These are phyloP conservation scores for Patella pellucida DNA, from an alignment of 2,888 invertebrate genomes.

Conservation along the genomic window DNA sequence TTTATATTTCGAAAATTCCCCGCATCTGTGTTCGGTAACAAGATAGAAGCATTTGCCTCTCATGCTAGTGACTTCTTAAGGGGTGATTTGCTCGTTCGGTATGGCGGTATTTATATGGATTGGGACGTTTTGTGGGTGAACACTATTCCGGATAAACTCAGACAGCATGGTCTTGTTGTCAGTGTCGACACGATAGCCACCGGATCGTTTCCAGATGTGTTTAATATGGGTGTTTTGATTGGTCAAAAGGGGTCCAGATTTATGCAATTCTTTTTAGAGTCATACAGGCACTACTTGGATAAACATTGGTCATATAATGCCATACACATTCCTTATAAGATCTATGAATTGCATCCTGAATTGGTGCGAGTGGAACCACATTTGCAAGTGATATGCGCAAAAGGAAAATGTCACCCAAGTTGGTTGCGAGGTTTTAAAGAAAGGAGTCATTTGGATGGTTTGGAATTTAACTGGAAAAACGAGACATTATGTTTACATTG, in stretches of 20 bases:
- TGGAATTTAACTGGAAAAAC: constrained; percentile 50
- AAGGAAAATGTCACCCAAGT: constrained; percentile 52
- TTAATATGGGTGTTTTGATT: constrained; percentile 47
- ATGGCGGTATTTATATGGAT: constrained; percentile 61
- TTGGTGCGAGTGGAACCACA: constrained; percentile 49
- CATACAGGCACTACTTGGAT: constrained; percentile 37
- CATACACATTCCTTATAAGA: constrained; percentile 42
- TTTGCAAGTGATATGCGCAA: constrained; percentile 55
- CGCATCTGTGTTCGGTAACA: constrained; percentile 41
- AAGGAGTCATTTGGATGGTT: constrained; percentile 43
- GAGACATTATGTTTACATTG: constrained; percentile 59
- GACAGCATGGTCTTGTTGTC: constrained; percentile 51
- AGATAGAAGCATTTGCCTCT: constrained; percentile 42
- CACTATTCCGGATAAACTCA: constrained; percentile 37
- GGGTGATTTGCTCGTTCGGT: constrained; percentile 55
- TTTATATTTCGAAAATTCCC: constrained; percentile 41
- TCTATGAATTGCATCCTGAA: constrained; percentile 54
- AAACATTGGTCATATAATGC: constrained; percentile 42
- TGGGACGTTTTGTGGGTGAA: constrained; percentile 59
- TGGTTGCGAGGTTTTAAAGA: constrained; percentile 53
- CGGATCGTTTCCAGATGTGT: constrained; percentile 46
- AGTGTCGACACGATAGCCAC: constrained; percentile 54
- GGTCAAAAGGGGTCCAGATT: constrained; percentile 45
- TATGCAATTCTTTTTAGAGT: constrained; percentile 38
- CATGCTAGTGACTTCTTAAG: constrained; percentile 59